A percentile compares a stretch with the other conserved stretches of the same genome.
Conservation (phyloP, 2,113 vertebrate species). For the Odontophorus gujanensis region DNA sequence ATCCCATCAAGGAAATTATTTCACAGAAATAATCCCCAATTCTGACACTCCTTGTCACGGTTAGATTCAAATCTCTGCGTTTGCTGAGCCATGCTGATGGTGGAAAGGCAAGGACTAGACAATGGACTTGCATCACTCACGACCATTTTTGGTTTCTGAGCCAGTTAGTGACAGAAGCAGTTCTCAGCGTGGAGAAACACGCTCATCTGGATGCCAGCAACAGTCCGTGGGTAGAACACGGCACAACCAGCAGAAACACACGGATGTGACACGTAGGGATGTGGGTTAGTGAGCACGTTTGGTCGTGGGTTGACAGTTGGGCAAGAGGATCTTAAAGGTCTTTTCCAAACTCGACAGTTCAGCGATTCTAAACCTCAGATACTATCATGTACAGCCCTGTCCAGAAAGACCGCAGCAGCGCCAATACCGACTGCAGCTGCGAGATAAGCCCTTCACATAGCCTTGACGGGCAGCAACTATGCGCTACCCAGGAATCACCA, state of each 20-base stretch:
- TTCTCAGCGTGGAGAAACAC: background rate
- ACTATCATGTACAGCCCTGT: background rate
- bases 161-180: background rate
- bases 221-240: background rate
- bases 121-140: conserved; percentile 2
- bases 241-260: background rate
- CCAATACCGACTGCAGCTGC: background rate
- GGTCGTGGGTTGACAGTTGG: background rate
- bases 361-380: background rate
- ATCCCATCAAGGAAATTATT: background rate
- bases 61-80: conserved; percentile 11
- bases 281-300: background rate
- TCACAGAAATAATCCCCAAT: background rate
- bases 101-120: conserved; percentile 4
- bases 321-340: background rate
- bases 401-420: background rate
- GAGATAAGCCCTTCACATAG: background rate
- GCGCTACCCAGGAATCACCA: background rate
- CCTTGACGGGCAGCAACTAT: background rate
- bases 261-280: background rate
- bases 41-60: background rate
- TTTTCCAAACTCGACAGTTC: background rate
- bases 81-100: background rate
- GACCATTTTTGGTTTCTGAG: conserved; percentile 31
- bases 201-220: background rate